Percentiles rank a stretch among this genome's conserved stretches.
phyloP scores from a whole-genome alignment of 1,140 invertebrate species.

The Sitodiplosis mosellana region DNA sequence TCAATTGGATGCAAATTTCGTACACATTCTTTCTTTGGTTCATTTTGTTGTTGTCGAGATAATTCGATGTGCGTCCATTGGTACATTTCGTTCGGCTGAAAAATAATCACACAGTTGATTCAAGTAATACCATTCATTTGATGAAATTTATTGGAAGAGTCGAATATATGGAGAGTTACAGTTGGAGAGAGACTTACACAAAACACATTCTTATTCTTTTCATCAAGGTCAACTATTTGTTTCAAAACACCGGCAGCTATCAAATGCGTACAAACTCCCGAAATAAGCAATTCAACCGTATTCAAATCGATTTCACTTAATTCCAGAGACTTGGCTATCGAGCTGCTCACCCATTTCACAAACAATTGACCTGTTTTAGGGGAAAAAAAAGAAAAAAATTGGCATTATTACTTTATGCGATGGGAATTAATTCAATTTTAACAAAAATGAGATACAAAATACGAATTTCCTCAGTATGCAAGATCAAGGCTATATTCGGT shows the following conservation, averaged over 20 bases:
- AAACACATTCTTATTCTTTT: constrained; percentile 43
- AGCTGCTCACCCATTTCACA: constrained; percentile 69
- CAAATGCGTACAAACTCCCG: constrained; percentile 75
- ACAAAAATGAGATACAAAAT: too few species aligned
- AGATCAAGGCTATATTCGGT: too few species aligned
- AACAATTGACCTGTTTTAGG: constrained; percentile 64
- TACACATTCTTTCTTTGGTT: constrained; percentile 45
- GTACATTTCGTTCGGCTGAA: constrained; percentile 72
- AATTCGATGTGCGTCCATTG: constrained; percentile 68
- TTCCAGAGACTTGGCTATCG: constrained; percentile 20
- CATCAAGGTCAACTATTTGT: constrained; percentile 52
- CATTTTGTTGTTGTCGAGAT: constrained; percentile 39
- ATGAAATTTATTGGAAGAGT: neutral
- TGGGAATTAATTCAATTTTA: neutral
- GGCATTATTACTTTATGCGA: neutral
- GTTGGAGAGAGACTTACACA: constrained; percentile 37
- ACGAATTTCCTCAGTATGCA: too few species aligned
- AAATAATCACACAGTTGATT: constrained; percentile 11
- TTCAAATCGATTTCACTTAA: constrained; percentile 30
- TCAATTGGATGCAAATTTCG: constrained; percentile 20
- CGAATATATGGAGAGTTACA: neutral
- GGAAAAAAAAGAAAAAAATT: constrained; percentile 1
- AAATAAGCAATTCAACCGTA: constrained; percentile 53
- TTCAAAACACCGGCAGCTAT: constrained; percentile 69
- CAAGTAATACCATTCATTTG: neutral